Evolutionary conservation across 2,797 vertebrate species (phyloP).

Genomic region (Potorous gilbertii): DNA sequence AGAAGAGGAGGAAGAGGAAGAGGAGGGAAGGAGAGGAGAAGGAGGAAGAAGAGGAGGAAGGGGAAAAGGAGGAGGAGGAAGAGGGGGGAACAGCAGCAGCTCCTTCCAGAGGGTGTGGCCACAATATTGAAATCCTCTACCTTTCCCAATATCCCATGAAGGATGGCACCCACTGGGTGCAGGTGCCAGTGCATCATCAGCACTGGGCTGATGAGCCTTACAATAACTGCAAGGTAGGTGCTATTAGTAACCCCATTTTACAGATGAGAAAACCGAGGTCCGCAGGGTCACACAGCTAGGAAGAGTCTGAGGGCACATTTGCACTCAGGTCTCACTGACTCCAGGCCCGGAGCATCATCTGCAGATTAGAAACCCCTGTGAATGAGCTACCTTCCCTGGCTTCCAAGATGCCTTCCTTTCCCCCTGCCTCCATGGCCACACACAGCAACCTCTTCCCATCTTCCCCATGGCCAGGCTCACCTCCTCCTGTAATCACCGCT

Average conservation of each 20-base stretch:
- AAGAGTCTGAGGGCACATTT: not conserved
- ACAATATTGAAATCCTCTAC: not conserved
- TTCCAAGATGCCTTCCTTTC: not conserved
- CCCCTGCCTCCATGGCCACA: not conserved
- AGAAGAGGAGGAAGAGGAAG: too few species aligned
- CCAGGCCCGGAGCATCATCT: not conserved
- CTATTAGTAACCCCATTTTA: not conserved
- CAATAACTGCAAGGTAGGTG: not conserved
- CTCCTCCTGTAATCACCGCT: not conserved
- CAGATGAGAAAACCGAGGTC: not conserved
- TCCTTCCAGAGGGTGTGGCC: not conserved
- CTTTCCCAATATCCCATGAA: not conserved
- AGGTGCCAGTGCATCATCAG: not conserved
- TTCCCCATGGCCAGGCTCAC: not conserved
- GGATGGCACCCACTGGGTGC: too few species aligned
- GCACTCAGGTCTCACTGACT: not conserved
- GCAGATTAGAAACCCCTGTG: not conserved
- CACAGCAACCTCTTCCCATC: not conserved
- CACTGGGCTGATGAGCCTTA: not conserved
- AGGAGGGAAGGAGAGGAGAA: too few species aligned
- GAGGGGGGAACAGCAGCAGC: not conserved
- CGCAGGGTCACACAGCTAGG: not conserved
- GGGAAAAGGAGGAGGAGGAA: too few species aligned
- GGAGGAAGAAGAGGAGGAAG: too few species aligned
- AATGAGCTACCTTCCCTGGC: not conserved